Evolutionary conservation across 2,888 invertebrate genomes (phyloP), one percentile per base, ranked within the genome.

Genomic region (Alcis repandata): DNA sequence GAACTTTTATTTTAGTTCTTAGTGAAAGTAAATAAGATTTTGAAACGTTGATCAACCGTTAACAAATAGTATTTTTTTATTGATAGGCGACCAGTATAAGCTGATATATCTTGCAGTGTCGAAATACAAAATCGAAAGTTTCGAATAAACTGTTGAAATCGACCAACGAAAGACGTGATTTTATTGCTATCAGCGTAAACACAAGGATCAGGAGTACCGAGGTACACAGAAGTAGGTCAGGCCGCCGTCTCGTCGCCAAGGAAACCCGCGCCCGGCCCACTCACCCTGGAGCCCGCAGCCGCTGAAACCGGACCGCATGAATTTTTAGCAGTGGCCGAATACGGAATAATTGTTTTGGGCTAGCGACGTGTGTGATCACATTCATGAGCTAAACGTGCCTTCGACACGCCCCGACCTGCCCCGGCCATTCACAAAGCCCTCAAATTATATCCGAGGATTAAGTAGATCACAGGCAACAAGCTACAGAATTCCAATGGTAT

Each of bases 221-320:
- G 32, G 59, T 46, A 52, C 52, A 48, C 53, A 17, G 58, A 79
- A 69, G 63, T 74, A 70, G 77, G 78, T 75, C 78, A 73, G 74
- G 74, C 67, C 73, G 72, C 65, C 69, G 73, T 75, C 74, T 72
- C 70, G 71, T 71, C 58, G 69, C 63, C 73, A 71, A 73, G 73
- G 71, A 27, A 17, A 73, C 71, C 17, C 36, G 58, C 52, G 58
- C 52, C 53, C 32, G 49, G 4, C 43, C 43, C n/a, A 10, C 3
- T 27, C 17, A 4, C 48, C 48, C 27, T 8, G 48, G 48, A 20
- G 15, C 32, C n/a, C 9, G 13, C 45, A 15, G 52, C 58, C 48
- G n/a, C 22, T 48, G 20, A 40, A 58, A 54, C 22, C 17, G 48
- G 59, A 56, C 43, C 64, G 41, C 64, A 64, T 64, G 54, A 59